Conservation (phyloP, 2,888 invertebrate genomes). For the Bruchidius siliquastri region DNA sequence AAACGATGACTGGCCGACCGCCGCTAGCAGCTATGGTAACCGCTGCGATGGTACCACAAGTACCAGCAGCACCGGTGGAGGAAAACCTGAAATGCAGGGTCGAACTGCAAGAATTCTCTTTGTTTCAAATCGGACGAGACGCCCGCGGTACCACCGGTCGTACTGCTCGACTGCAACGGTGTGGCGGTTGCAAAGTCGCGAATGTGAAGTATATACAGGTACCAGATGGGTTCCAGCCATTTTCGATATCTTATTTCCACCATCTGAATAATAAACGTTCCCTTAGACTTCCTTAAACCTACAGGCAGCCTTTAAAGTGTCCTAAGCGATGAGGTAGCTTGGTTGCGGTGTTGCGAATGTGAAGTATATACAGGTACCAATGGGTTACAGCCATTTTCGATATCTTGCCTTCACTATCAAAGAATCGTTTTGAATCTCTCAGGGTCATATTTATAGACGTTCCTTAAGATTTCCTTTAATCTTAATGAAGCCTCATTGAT, state of each 20-base stretch:
- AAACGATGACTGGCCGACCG: neutral
- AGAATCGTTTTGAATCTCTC: no score
- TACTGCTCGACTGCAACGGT: neutral
- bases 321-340: neutral
- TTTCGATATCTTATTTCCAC: no score
- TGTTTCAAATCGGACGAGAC: neutral
- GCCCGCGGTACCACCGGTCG: neutral
- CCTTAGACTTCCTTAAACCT: no score
- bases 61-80: neutral
- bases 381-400: no score
- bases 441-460: no score
- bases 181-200: neutral
- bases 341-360: neutral
- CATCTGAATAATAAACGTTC: no score
- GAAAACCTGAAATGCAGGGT: neutral
- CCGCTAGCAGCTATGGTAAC: neutral
- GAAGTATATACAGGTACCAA: neutral
- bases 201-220: neutral
- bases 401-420: no score
- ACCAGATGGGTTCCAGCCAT: no score
- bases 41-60: neutral
- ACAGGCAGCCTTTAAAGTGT: no score
- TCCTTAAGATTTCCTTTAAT: no score
- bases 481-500: no score
- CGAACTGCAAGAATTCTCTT: neutral